Evolutionary conservation across 2,888 invertebrate species (phyloP).

Genomic region (Brachylomia viminalis): DNA sequence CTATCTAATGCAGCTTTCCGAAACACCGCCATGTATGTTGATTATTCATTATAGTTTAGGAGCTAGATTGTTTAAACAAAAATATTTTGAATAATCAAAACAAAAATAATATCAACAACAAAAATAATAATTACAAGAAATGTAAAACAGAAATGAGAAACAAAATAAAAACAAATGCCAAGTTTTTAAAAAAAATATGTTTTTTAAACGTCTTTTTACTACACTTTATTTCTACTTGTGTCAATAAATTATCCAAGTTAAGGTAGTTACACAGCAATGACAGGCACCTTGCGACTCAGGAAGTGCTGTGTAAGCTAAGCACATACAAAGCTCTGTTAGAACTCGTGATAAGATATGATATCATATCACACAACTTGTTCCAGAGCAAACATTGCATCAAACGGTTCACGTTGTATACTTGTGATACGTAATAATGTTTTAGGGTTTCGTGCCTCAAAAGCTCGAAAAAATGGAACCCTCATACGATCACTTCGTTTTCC

Average conservation of each 20-base stretch:
- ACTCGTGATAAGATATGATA: too few species aligned
- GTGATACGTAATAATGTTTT: not conserved
- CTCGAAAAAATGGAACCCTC: too few species aligned
- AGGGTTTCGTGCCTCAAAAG: too few species aligned
- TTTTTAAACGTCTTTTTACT: too few species aligned
- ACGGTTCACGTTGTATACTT: not conserved
- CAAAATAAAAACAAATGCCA: too few species aligned
- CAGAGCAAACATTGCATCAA: slow-evolving; percentile 19
- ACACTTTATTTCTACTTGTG: not conserved
- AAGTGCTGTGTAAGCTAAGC: slow-evolving; percentile 20
- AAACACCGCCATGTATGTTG: not conserved
- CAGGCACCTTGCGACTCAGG: not conserved
- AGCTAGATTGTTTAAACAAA: not conserved
- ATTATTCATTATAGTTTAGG: not conserved
- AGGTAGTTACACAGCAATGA: not conserved
- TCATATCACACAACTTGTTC: too few species aligned
- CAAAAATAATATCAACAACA: too few species aligned
- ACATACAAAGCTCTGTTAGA: not conserved
- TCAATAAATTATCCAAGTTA: not conserved
- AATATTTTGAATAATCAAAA: too few species aligned
- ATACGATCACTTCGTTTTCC: too few species aligned
- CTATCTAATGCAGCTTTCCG: not conserved
- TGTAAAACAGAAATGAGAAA: too few species aligned
- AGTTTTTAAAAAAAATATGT: too few species aligned
- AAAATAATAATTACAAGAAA: too few species aligned